Evolutionary conservation across 2,113 vertebrate genomes (phyloP).

Genomic region (Petrocephalus microphthalmus): DNA sequence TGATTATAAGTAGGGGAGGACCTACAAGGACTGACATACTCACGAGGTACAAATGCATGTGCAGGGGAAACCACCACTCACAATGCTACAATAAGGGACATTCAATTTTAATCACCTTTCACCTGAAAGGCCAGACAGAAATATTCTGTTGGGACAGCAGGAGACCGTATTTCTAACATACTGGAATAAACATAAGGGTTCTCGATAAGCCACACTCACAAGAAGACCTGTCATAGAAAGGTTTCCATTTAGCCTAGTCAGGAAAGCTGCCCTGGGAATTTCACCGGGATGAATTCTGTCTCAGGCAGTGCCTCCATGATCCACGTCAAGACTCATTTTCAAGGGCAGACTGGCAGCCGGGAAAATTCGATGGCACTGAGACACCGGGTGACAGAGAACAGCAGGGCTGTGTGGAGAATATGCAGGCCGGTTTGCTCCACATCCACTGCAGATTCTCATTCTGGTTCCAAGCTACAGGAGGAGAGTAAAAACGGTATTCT

Average conservation of each 20-base stretch:
- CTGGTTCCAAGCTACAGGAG: neutral
- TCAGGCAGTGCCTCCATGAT: neutral
- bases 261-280: neutral
- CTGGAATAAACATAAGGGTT: neutral
- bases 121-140: neutral
- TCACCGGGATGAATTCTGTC: neutral
- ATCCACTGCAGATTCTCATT: neutral
- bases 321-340: neutral
- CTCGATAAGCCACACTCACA: neutral
- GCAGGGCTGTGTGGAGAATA: neutral
- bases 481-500: neutral
- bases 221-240: neutral
- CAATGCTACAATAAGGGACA: neutral
- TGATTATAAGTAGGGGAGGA: neutral
- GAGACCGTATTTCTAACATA: neutral
- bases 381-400: neutral
- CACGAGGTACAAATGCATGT: neutral
- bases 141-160: neutral
- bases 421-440: neutral
- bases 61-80: neutral
- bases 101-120: too few relatives aligned
- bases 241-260: neutral
- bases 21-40: neutral
- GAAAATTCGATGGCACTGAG: neutral
- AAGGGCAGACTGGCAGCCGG: neutral